A percentile compares a stretch with the other conserved stretches of the same genome.
phyloP scores from a whole-genome alignment of 2,797 vertebrate genomes.

The Hydrocynus forskahlii region DNA sequence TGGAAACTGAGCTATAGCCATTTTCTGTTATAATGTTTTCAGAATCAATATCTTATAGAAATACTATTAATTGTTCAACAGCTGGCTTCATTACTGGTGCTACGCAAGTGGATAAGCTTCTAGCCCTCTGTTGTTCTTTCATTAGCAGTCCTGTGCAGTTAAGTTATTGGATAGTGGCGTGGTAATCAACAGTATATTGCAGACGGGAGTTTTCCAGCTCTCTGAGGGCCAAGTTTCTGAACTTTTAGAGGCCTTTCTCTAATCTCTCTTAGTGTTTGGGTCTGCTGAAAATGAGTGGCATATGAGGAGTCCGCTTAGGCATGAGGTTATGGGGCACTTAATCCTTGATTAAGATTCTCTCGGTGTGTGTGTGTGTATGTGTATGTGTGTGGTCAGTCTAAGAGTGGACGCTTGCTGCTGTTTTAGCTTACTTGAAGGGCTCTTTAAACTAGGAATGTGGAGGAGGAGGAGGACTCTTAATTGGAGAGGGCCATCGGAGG shows the following conservation, averaged over 20 bases:
- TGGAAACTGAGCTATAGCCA: too few species aligned
- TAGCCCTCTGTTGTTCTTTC: constrained; percentile 26
- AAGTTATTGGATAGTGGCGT: constrained; percentile 27
- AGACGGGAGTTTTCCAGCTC: constrained; percentile 35
- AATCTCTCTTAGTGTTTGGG: neutral
- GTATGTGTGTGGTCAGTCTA: neutral
- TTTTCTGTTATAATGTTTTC: neutral
- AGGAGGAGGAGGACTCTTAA: constrained; percentile 34
- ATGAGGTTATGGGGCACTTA: neutral
- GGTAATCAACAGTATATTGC: constrained; percentile 41
- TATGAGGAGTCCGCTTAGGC: constrained; percentile 8
- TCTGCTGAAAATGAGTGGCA: constrained; percentile 18
- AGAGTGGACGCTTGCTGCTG: constrained; percentile 33
- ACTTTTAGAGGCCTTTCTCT: constrained; percentile 8
- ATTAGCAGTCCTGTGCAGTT: constrained; percentile 30
- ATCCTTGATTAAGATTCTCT: neutral
- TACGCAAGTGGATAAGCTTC: neutral
- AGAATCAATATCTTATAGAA: neutral
- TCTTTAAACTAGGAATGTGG: constrained; percentile 8
- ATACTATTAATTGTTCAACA: constrained; percentile 23
- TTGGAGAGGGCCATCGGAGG: constrained; percentile 50
- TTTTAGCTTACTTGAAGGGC: constrained; percentile 8
- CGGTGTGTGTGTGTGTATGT: constrained; percentile 1
- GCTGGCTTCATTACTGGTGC: constrained; percentile 1
- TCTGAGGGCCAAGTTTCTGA: constrained; percentile 26